These are phyloP conservation scores for Esox masquinongy DNA, from an alignment of 2,797 vertebrate species.

Conservation along the genomic window DNA sequence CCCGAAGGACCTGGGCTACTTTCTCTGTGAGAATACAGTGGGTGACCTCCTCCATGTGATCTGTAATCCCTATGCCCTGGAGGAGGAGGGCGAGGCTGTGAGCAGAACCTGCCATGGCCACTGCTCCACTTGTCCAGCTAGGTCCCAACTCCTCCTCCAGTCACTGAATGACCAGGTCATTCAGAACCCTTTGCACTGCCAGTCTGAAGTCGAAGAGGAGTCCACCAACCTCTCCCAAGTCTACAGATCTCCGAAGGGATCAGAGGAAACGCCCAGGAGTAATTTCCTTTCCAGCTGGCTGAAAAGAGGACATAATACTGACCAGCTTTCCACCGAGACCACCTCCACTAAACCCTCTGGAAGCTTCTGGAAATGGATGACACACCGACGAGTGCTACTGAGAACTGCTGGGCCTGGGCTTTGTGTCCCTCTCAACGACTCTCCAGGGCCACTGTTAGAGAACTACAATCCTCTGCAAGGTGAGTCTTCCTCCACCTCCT, in stretches of 20 bases:
- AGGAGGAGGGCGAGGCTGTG: neutral
- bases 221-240: neutral
- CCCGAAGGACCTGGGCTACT: neutral
- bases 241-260: neutral
- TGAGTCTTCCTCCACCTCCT: conserved; percentile 4
- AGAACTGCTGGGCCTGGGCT: neutral
- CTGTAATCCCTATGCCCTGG: conserved; percentile 9
- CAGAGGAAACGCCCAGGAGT: neutral
- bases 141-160: neutral
- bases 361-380: conserved; percentile 3
- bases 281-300: conserved; percentile 23
- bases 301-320: conserved; percentile 6
- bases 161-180: conserved; percentile 3
- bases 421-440: neutral
- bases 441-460: neutral
- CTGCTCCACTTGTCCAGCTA: neutral
- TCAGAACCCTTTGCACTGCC: conserved; percentile 4
- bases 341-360: conserved; percentile 4
- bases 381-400: neutral
- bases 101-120: neutral
- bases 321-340: neutral
- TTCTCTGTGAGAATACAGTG: conserved; percentile 3
- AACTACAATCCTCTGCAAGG: conserved; percentile 5
- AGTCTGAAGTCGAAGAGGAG: neutral
- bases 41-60: conserved; percentile 29